Evolutionary conservation across 2,888 invertebrate genomes (phyloP).

Genomic region (Tenthredo distinguenda): DNA sequence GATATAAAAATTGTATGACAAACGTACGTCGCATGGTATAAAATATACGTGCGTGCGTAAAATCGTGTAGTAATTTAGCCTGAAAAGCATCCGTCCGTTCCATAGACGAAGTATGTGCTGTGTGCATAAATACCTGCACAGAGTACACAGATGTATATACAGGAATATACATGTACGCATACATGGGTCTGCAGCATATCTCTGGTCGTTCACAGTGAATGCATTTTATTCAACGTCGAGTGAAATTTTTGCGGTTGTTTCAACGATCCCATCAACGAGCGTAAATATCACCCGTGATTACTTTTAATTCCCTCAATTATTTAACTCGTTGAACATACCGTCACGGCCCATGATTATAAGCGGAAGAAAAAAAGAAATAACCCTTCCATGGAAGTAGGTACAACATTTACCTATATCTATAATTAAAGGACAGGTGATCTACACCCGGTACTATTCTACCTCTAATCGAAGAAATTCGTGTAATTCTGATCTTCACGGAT

Average conservation of each 20-base stretch:
- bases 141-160: background rate
- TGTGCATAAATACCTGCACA: background rate
- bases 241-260: slow-evolving; percentile 71
- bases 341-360: slow-evolving; percentile 43
- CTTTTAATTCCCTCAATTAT: slow-evolving; percentile 73
- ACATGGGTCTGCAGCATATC: background rate
- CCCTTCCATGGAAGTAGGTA: background rate
- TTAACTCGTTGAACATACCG: slow-evolving; percentile 43
- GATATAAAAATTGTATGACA: background rate
- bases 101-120: background rate
- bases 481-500: background rate
- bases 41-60: slow-evolving; percentile 23
- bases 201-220: slow-evolving; percentile 23
- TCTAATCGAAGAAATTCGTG: background rate
- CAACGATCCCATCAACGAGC: slow-evolving; percentile 66
- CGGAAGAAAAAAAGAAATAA: slow-evolving; percentile 8
- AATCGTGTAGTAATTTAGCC: slow-evolving; percentile 46
- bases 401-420: background rate
- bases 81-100: slow-evolving; percentile 42
- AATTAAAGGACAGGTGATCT: background rate
- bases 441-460: background rate
- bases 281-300: slow-evolving; percentile 73
- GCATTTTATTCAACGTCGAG: slow-evolving; percentile 61
- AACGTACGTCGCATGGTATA: slow-evolving; percentile 9
- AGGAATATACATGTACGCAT: background rate